Percentiles rank a stretch among this genome's conserved stretches.
Evolutionary conservation across 2,888 invertebrate genomes (phyloP).

Genomic region (Latheticus oryzae): DNA sequence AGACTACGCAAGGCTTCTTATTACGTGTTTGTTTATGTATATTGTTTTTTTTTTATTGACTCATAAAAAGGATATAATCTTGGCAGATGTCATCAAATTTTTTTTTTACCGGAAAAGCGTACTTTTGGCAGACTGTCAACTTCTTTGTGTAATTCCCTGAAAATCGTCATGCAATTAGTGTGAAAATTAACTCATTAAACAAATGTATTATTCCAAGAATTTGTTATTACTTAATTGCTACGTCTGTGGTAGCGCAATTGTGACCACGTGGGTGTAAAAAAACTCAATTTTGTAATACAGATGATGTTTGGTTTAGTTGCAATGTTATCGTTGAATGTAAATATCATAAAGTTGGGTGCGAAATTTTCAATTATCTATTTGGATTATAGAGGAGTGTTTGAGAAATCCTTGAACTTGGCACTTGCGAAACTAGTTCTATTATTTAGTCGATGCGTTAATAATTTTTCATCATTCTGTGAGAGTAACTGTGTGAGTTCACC

Average conservation of each 20-base stretch:
- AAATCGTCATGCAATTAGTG: conserved; percentile 8
- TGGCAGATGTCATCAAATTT: background rate
- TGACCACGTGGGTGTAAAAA: conserved; percentile 34
- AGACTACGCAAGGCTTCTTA: too few relatives aligned
- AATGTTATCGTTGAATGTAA: too few relatives aligned
- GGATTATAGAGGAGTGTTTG: conserved; percentile 25
- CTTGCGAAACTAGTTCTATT: conserved; percentile 3
- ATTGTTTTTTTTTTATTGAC: too few relatives aligned
- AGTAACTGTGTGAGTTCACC: conserved; percentile 20
- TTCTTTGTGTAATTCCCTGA: background rate
- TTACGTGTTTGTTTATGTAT: too few relatives aligned
- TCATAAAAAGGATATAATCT: conserved; percentile 5
- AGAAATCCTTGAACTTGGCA: conserved; percentile 36
- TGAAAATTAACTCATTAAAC: conserved; percentile 7
- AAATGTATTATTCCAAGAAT: conserved; percentile 28
- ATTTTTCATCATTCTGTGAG: conserved; percentile 11
- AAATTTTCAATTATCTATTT: too few relatives aligned
- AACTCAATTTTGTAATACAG: conserved; percentile 23
- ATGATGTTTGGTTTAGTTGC: too few relatives aligned
- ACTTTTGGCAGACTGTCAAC: conserved; percentile 5
- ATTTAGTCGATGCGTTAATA: conserved; percentile 1
- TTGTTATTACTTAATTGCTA: conserved; percentile 14
- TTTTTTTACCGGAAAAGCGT: conserved; percentile 6
- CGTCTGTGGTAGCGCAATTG: conserved; percentile 18
- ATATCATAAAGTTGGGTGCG: too few relatives aligned